Percentiles rank a stretch among this genome's conserved stretches.
Evolutionary conservation across 2,888 invertebrate species (phyloP).

Genomic region (Aelia acuminata): DNA sequence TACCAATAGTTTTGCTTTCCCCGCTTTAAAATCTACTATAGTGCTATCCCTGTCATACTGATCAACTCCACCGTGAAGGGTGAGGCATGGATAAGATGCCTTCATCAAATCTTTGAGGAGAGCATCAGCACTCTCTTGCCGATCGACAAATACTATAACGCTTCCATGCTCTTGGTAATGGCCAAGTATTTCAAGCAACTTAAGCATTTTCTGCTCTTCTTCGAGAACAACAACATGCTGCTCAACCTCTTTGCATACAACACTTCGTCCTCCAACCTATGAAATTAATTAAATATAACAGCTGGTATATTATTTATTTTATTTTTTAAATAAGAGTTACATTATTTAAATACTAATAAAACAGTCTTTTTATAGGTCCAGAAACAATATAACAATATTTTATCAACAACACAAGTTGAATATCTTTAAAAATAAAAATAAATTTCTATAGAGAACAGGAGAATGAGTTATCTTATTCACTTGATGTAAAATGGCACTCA

Average conservation of each 20-base stretch:
- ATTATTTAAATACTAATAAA: too few species aligned
- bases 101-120: slow-evolving; percentile 95
- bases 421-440: too few species aligned
- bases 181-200: slow-evolving; percentile 96
- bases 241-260: slow-evolving; percentile 98
- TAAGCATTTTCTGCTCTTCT: slow-evolving; percentile 97
- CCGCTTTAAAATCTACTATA: slow-evolving; percentile 96
- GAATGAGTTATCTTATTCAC: too few species aligned
- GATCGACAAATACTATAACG: slow-evolving; percentile 97
- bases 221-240: slow-evolving; percentile 94
- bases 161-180: slow-evolving; percentile 93
- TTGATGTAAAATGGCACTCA: too few species aligned
- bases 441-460: too few species aligned
- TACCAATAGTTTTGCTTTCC: slow-evolving; percentile 89
- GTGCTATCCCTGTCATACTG: slow-evolving; percentile 99
- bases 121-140: slow-evolving; percentile 97
- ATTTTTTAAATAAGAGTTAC: too few species aligned
- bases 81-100: slow-evolving; percentile 96
- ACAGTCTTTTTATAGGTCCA: too few species aligned
- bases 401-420: too few species aligned
- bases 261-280: slow-evolving; percentile 91
- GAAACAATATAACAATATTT: too few species aligned
- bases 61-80: slow-evolving; percentile 98
- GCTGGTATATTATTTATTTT: too few species aligned
- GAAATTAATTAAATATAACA: background rate